Evolutionary conservation across 2,888 invertebrate genomes (phyloP).

Genomic region (Willowsia nigromaculata): DNA sequence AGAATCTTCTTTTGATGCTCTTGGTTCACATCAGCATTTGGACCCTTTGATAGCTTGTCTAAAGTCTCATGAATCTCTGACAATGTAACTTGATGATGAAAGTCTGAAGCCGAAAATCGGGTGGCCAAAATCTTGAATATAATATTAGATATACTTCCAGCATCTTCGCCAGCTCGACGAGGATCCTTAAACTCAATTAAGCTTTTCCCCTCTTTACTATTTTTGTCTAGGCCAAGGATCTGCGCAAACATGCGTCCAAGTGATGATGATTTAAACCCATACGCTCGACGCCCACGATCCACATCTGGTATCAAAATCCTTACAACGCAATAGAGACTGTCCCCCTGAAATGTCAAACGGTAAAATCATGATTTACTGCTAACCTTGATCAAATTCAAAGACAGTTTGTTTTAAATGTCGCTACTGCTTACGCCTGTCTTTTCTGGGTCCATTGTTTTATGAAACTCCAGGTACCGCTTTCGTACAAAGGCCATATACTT

Average conservation of each 20-base stretch:
- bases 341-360: conserved; percentile 74
- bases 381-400: background rate
- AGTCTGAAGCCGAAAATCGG: background rate
- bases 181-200: conserved; percentile 74
- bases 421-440: conserved; percentile 66
- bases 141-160: conserved; percentile 71
- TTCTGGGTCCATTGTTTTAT: conserved; percentile 68
- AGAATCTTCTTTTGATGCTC: conserved; percentile 71
- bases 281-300: conserved; percentile 74
- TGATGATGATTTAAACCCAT: conserved; percentile 72
- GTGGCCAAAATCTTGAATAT: conserved; percentile 55
- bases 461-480: conserved; percentile 55
- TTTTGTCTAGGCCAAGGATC: conserved; percentile 74
- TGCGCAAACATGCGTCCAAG: conserved; percentile 73
- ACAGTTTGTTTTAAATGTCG: background rate
- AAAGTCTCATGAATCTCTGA: conserved; percentile 72
- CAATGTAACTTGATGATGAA: conserved; percentile 7
- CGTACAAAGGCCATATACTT: conserved; percentile 65
- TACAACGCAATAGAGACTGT: conserved; percentile 75
- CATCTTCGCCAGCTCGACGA: conserved; percentile 32
- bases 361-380: no score
- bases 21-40: conserved; percentile 49
- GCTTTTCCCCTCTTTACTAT: conserved; percentile 70
- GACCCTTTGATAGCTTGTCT: conserved; percentile 68
- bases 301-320: conserved; percentile 72